Conservation (phyloP, 1,140 invertebrate genomes). For the Dinoponera quadriceps region DNA sequence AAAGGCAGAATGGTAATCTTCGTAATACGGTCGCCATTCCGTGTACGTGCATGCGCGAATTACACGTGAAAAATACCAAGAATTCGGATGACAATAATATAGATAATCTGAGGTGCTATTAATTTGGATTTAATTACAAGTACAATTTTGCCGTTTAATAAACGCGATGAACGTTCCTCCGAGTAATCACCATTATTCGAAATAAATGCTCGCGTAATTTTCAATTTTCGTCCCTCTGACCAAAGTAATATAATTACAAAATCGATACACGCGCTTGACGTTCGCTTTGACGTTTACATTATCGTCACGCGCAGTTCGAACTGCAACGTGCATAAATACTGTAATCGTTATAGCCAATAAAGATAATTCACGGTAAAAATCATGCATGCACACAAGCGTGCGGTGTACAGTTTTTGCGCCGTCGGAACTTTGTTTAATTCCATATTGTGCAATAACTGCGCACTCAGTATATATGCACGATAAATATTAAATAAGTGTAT, state of each 20-base stretch:
- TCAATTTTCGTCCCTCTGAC: conserved; percentile 45
- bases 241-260: conserved; percentile 54
- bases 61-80: conserved; percentile 22
- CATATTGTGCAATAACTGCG: background rate
- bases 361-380: conserved; percentile 38
- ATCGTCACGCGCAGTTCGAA: background rate
- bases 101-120: conserved; percentile 37
- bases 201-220: conserved; percentile 56
- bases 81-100: conserved; percentile 21
- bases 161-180: conserved; percentile 36
- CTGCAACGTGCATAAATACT: conserved; percentile 26
- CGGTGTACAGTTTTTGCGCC: background rate
- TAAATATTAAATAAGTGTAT: background rate
- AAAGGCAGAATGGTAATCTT: background rate
- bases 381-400: conserved; percentile 6
- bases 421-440: conserved; percentile 31
- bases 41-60: background rate
- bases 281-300: conserved; percentile 47
- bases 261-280: conserved; percentile 37
- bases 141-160: conserved; percentile 50
- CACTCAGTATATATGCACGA: background rate
- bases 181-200: conserved; percentile 45
- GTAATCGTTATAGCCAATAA: conserved; percentile 2
- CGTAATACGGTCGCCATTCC: background rate
- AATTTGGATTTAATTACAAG: conserved; percentile 54